Conservation (phyloP, 2,113 vertebrate species). For the Crotalus viridis region DNA sequence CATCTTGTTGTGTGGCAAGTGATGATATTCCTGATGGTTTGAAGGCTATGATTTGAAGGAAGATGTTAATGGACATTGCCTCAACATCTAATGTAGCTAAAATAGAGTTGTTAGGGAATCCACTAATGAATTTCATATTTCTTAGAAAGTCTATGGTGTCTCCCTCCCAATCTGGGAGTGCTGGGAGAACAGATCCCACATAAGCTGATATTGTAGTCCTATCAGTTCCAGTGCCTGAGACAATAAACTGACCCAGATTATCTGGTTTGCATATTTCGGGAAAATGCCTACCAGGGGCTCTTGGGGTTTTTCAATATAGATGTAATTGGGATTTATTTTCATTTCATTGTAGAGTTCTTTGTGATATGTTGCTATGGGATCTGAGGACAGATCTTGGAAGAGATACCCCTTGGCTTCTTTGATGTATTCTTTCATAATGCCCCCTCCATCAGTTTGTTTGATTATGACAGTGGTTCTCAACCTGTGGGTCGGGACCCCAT, state of each 20-base stretch:
- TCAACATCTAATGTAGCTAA: not conserved
- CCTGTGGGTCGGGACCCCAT: no score
- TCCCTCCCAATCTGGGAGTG: not conserved
- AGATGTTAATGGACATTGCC: not conserved
- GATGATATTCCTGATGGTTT: not conserved
- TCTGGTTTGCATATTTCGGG: not conserved
- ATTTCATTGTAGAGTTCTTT: not conserved
- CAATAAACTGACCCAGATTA: not conserved
- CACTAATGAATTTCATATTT: not conserved
- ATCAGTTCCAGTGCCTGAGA: not conserved
- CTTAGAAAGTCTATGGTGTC: not conserved
- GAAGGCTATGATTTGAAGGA: not conserved
- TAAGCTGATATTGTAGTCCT: not conserved
- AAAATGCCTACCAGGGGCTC: not conserved
- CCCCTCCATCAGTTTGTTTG: not conserved
- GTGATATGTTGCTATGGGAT: not conserved
- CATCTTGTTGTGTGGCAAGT: not conserved
- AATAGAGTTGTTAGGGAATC: not conserved
- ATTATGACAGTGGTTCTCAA: not conserved
- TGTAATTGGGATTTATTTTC: not conserved
- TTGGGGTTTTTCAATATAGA: not conserved
- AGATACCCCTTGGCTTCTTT: not conserved
- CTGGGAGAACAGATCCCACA: not conserved
- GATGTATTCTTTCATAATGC: not conserved
- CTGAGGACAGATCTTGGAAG: not conserved